Percentiles rank a stretch among this genome's conserved stretches.
These are phyloP conservation scores for Fragum whitleyi DNA, from an alignment of 2,888 invertebrate genomes.

Conservation along the genomic window DNA sequence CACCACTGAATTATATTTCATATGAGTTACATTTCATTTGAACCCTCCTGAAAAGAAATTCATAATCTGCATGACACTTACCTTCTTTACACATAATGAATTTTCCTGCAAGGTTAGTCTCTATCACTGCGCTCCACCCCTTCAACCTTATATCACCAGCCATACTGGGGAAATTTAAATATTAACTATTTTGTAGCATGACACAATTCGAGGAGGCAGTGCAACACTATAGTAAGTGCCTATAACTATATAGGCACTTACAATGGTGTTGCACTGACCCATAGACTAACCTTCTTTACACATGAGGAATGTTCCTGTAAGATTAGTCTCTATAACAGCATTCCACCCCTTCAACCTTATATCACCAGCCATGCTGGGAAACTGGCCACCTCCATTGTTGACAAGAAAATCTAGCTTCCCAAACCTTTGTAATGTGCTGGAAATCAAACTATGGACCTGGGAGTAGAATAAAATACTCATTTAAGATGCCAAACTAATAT, in stretches of 20 bases:
- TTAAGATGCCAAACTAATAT: too few relatives aligned
- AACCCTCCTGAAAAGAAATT: too few relatives aligned
- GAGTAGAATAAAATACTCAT: too few relatives aligned
- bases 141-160: constrained; percentile 84
- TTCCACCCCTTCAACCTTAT: constrained; percentile 86
- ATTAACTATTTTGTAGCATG: too few relatives aligned
- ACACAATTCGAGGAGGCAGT: too few relatives aligned
- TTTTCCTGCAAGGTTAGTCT: constrained; percentile 87
- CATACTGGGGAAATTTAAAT: constrained; percentile 85
- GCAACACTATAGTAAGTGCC: too few relatives aligned
- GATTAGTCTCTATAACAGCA: constrained; percentile 87
- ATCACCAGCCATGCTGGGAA: constrained; percentile 84
- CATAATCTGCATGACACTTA: too few relatives aligned
- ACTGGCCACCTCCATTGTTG: constrained; percentile 87
- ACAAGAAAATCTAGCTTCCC: constrained; percentile 86
- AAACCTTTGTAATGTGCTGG: constrained; percentile 81
- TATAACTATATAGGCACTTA: too few relatives aligned
- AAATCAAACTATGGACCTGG: constrained; percentile 83
- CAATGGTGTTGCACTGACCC: too few relatives aligned
- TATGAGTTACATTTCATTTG: too few relatives aligned
- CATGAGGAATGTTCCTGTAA: constrained; percentile 86
- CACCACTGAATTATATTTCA: too few relatives aligned
- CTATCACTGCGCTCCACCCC: constrained; percentile 87
- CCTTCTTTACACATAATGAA: constrained; percentile 86
- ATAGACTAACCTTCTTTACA: constrained; percentile 85